Evolutionary conservation across 2,888 invertebrate species (phyloP), one percentile per base, ranked within the genome.

Genomic region (Bellardia bayeri): DNA sequence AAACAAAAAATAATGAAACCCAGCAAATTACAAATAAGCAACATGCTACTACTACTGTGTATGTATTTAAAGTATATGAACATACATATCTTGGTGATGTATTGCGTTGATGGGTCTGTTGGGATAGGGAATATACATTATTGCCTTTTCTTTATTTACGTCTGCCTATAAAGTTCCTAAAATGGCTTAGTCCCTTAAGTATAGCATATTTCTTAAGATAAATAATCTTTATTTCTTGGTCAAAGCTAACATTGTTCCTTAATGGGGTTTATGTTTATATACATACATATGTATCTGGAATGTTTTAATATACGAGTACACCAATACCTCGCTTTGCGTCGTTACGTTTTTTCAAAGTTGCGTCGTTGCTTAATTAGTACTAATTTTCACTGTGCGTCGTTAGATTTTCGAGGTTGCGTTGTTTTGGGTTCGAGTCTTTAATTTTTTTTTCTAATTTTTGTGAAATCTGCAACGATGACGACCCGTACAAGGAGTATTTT

Each of bases 101-200:
- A 63, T 71, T 61, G 61, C 30, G 40, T 45, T 66, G 72, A 81
- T 74, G 72, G 56, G 56, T 42, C 64, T 45, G 71, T 64, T 64
- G 64, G 56, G 81, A 81, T 74, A 42, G 64, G 64, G 56, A 72
- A 81, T 74, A 42, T 56, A 54, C 64, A 42, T 64, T 72, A 64
- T 49, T 42, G 56, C 45, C 45, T 33, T 61, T 56, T 71, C 54
- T 51, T 78, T 68, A 68, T 68, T 56, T 56, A 66, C 45, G 33
- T 51, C 51, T 69, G 45, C 14, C 69, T 51, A 63, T 80, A 80
- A 71, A 63, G 63, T 30, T 69, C 13, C 68, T 45, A 66, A 66
- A 64, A 58, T 58, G 33, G 69, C 30, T 54, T 56, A 49, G 69
- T 49, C 58, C 8, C 49, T 30, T 54, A 16, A 37, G 23, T 64